Conservation (phyloP, 2,113 vertebrate genomes). For the Reinhardtius hippoglossoides region DNA sequence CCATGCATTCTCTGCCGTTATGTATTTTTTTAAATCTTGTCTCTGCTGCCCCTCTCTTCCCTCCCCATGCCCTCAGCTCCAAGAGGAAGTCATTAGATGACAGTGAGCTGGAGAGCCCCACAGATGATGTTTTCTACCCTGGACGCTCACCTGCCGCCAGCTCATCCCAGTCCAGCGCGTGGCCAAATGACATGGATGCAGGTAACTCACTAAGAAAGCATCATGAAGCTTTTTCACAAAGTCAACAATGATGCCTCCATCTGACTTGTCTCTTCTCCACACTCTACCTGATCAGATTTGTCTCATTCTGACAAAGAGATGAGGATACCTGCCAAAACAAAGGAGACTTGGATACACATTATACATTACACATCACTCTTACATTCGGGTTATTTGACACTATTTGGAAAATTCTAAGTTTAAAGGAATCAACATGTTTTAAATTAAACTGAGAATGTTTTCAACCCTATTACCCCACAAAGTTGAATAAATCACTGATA, state of each 20-base stretch:
- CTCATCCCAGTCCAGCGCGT: constrained; percentile 90
- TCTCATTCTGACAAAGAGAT: no score
- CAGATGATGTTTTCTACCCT: constrained; percentile 91
- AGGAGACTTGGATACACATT: no score
- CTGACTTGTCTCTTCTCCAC: constrained; percentile 30
- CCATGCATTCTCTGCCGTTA: background rate
- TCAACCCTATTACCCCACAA: no score
- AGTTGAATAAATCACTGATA: no score
- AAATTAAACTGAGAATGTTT: no score
- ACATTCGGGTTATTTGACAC: no score
- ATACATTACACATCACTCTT: no score
- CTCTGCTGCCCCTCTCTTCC: background rate
- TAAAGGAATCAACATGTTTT: no score
- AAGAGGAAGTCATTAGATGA: constrained; percentile 93
- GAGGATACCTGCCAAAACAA: no score
- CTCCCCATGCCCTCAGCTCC: constrained; percentile 77
- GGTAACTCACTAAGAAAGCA: constrained; percentile 76
- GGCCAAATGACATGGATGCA: constrained; percentile 92
- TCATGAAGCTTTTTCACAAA: constrained; percentile 21
- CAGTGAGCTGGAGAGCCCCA: constrained; percentile 92
- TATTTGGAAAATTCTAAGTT: no score
- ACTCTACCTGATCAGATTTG: background rate
- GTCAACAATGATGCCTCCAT: constrained; percentile 31
- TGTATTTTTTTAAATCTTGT: background rate
- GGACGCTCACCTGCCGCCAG: constrained; percentile 91